Conservation (phyloP, 2,113 vertebrate species). For the Poecile atricapillus region DNA sequence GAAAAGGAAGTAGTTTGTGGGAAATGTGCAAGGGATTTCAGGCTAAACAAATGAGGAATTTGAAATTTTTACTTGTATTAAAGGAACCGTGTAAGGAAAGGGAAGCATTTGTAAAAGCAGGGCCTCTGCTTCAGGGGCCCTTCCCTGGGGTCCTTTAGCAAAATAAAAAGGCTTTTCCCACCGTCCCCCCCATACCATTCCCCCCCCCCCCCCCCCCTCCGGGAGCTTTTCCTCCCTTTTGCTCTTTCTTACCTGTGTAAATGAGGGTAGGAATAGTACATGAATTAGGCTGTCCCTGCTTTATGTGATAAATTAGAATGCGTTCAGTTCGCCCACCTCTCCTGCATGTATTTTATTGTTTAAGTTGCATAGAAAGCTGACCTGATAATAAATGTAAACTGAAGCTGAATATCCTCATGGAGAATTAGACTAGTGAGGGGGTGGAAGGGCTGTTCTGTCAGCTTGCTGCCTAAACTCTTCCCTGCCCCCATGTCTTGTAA, state of each 20-base stretch:
- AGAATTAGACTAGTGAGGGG: background rate
- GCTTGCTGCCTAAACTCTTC: background rate
- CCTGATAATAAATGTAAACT: conserved; percentile 25
- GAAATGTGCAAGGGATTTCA: conserved; percentile 83
- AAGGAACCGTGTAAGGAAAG: conserved; percentile 67
- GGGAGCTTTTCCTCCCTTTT: conserved; percentile 15
- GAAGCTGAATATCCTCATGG: background rate
- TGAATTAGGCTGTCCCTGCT: conserved; percentile 8
- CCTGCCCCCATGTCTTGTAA: background rate
- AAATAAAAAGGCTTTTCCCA: conserved; percentile 28
- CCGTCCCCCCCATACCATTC: background rate
- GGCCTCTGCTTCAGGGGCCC: conserved; percentile 48
- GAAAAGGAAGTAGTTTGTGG: conserved; percentile 87
- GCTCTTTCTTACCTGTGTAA: conserved; percentile 51
- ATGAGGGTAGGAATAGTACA: background rate
- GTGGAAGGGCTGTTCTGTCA: background rate
- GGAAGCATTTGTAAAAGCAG: conserved; percentile 67
- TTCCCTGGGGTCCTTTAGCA: conserved; percentile 56
- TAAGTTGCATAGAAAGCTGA: background rate
- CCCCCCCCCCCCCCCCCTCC: background rate
- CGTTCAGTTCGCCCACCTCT: background rate
- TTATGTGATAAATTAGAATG: conserved; percentile 1
- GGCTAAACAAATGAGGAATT: conserved; percentile 86
- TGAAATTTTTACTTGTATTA: conserved; percentile 77
- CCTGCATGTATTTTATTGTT: conserved; percentile 13